Conservation (phyloP, 2,113 vertebrate genomes). For the Raja brachyura region DNA sequence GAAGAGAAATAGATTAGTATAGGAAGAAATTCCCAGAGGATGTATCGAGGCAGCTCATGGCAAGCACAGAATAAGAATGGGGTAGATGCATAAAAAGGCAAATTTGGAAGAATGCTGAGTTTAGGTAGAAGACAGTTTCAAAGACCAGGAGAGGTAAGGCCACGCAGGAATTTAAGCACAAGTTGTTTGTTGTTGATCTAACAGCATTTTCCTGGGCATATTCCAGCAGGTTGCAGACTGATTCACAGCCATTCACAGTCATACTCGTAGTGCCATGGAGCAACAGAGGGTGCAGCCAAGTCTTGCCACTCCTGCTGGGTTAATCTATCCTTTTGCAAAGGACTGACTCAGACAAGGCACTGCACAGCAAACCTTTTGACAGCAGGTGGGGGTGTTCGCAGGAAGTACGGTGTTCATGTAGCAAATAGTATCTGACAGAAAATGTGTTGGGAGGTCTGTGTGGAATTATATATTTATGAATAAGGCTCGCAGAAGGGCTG, state of each 20-base stretch:
- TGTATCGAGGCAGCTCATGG: too few species aligned
- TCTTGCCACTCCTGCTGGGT: slow-evolving; percentile 19
- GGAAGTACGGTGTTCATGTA: not conserved
- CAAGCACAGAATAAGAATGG: too few species aligned
- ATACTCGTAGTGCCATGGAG: not conserved
- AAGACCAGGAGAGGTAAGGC: too few species aligned
- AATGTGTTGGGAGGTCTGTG: not conserved
- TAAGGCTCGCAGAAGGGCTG: not conserved
- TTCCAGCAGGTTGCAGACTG: not conserved
- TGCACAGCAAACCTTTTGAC: not conserved
- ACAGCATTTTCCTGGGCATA: slow-evolving; percentile 26
- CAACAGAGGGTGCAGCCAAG: slow-evolving; percentile 14
- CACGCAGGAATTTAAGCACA: not conserved
- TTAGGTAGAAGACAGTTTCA: too few species aligned
- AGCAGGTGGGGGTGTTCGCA: slow-evolving; percentile 19
- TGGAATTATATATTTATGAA: not conserved
- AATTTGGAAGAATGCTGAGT: too few species aligned
- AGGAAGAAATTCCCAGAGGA: too few species aligned
- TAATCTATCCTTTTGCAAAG: slow-evolving; percentile 1
- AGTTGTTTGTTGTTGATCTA: not conserved
- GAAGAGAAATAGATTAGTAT: too few species aligned
- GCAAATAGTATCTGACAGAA: slow-evolving; percentile 3
- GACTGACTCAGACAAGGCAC: not conserved
- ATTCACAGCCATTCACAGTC: slow-evolving; percentile 2
- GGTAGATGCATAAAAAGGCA: too few species aligned